Evolutionary conservation across 1,140 invertebrate genomes (phyloP).

Genomic region (Ruditapes philippinarum): DNA sequence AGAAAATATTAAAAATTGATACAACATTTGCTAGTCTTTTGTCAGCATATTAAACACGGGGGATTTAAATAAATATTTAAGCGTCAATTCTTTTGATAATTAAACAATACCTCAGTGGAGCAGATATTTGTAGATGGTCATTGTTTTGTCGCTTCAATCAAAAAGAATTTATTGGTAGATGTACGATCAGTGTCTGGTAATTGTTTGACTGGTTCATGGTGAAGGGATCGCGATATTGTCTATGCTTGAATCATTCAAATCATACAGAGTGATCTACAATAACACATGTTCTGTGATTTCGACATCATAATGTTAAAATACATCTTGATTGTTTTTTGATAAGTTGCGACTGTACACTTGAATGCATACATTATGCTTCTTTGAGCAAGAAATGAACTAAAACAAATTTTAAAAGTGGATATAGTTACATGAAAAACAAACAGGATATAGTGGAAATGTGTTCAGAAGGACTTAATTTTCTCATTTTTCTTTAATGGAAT

Average conservation of each 20-base stretch:
- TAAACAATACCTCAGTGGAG: not conserved
- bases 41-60: not conserved
- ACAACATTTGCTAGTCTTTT: not conserved
- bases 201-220: not conserved
- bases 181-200: not conserved
- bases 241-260: not conserved
- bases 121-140: not conserved
- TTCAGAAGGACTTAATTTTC: too few relatives aligned
- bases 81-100: not conserved
- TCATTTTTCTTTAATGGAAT: too few relatives aligned
- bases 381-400: too few relatives aligned
- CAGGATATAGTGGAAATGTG: too few relatives aligned
- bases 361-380: too few relatives aligned
- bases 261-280: not conserved
- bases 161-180: constrained; percentile 22
- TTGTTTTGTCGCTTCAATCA: constrained; percentile 6
- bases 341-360: too few relatives aligned
- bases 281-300: too few relatives aligned
- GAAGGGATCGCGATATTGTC: constrained; percentile 1
- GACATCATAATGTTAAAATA: too few relatives aligned
- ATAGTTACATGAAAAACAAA: too few relatives aligned
- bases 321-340: too few relatives aligned
- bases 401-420: too few relatives aligned
- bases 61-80: not conserved
- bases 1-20: not conserved